Base-by-base conservation (phyloP, 2,113 vertebrate species). In the Tretioscincus oriximinensis region DNA sequence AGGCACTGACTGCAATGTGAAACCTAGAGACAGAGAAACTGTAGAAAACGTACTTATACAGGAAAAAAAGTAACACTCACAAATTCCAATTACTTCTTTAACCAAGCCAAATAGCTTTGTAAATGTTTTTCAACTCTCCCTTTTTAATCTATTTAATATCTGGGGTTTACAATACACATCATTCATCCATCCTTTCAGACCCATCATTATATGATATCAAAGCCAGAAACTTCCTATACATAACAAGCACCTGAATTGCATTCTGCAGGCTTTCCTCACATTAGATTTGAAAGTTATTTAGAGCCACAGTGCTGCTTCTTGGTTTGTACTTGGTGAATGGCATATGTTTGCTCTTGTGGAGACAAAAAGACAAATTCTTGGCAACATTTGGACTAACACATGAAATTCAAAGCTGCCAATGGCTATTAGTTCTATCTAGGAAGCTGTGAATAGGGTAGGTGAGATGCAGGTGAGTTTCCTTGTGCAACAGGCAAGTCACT, bases 281-380 rank as follows among this genome's bases (percentile, higher is more conserved):
- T n/a, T 84, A 85, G 85, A 1, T 1, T 88, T 82, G 85, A 90
- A 85, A n/a, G 74, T 81, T 65, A 54, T 68, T 45, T 68, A 83
- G 76, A 61, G 83, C 63, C 64, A 75, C 20, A 78, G 31, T 24
- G 70, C 76, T 76, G 26, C 26, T 73, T 28, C 0, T 64, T 4
- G 81, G 83, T 18, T 7, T 47, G 80, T 68, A 81, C 64, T 35
- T 77, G 35, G 47, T 29, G 16, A 75, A 66, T 58, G 24, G 29
- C 12, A 72, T 41, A 28, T 45, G 35, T 31, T 68, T 67, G 41
- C 31, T 84, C 29, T n/a, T 76, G 71, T 31, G 18, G 26, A 81
- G 21, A 31, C 72, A 63, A 51, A 64, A n/a, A 9, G 20, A 78
- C 67, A 63, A 77, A 58, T 20, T 22, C 78, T 9, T n/a, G 11